Conservation (phyloP, 2,113 vertebrate species). For the Toxostoma redivivum region DNA sequence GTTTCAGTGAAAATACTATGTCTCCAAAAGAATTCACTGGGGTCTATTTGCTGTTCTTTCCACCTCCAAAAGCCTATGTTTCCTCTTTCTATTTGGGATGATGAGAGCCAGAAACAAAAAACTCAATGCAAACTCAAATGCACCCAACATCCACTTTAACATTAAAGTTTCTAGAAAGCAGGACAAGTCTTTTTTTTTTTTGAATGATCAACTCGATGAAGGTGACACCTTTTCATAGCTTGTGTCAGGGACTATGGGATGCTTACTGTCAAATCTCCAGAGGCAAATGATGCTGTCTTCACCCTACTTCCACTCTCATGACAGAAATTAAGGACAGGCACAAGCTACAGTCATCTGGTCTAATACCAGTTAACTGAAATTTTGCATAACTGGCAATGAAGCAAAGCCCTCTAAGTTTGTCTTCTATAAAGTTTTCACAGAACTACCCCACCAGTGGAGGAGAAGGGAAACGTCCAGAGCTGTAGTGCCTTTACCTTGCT, state of each 20-base stretch:
- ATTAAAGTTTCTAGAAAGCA: not conserved
- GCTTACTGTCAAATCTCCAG: not conserved
- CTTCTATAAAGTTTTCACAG: not conserved
- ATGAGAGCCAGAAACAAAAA: not conserved
- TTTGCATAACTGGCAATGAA: not conserved
- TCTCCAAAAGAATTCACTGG: not conserved
- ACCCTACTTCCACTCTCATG: not conserved
- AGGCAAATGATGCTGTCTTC: not conserved
- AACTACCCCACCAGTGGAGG: not conserved
- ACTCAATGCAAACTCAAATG: not conserved
- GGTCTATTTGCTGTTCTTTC: not conserved
- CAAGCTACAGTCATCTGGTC: not conserved
- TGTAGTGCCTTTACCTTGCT: conserved; percentile 80
- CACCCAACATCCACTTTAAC: not conserved
- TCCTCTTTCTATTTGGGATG: not conserved
- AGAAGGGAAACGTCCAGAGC: not conserved
- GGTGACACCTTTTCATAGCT: not conserved
- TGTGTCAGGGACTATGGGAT: not conserved
- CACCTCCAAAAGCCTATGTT: not conserved
- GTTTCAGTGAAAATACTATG: not conserved
- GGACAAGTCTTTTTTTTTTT: not conserved
- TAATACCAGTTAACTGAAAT: not conserved
- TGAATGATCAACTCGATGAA: not conserved
- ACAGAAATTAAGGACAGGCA: not conserved
- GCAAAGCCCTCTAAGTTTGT: not conserved